A percentile compares a stretch with the other conserved stretches of the same genome.
Conservation (phyloP, 2,113 vertebrate species). For the Perca fluviatilis region DNA sequence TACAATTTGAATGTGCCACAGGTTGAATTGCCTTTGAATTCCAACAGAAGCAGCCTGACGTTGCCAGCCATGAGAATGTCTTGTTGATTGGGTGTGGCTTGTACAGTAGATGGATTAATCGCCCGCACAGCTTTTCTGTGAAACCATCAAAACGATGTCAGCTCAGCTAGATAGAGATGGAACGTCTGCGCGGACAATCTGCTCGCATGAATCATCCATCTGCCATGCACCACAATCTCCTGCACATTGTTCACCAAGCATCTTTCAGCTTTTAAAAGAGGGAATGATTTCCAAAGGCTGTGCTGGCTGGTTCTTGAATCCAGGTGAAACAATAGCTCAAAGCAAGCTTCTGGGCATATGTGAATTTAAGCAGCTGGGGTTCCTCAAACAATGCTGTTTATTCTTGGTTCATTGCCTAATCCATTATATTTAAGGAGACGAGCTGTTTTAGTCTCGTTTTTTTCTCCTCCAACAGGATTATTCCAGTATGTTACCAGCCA, state of each 20-base stretch:
- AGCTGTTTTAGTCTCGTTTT: conserved; percentile 59
- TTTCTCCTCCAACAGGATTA: conserved; percentile 72
- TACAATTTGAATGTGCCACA: conserved; percentile 42
- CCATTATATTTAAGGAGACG: conserved; percentile 64
- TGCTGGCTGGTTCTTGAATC: conserved; percentile 40
- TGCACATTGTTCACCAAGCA: conserved; percentile 57
- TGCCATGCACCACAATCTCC: conserved; percentile 48
- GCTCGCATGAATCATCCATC: conserved; percentile 62
- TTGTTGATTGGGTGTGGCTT: conserved; percentile 51
- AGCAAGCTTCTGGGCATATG: conserved; percentile 64
- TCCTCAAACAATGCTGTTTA: conserved; percentile 65
- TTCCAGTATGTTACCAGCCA: conserved; percentile 70
- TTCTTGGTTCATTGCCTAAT: conserved; percentile 73
- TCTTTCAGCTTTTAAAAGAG: conserved; percentile 49
- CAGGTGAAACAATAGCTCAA: conserved; percentile 80
- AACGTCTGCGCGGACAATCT: conserved; percentile 64
- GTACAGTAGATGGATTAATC: conserved; percentile 59
- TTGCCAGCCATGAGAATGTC: conserved; percentile 26
- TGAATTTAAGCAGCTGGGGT: conserved; percentile 78
- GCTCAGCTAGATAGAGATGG: conserved; percentile 68
- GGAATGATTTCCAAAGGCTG: conserved; percentile 46
- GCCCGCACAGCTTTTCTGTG: conserved; percentile 54
- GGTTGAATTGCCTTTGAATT: conserved; percentile 52
- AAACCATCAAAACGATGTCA: conserved; percentile 73
- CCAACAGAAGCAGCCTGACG: conserved; percentile 34